Base-by-base conservation (phyloP, 2,113 vertebrate species). In the Xiphophorus couchianus region DNA sequence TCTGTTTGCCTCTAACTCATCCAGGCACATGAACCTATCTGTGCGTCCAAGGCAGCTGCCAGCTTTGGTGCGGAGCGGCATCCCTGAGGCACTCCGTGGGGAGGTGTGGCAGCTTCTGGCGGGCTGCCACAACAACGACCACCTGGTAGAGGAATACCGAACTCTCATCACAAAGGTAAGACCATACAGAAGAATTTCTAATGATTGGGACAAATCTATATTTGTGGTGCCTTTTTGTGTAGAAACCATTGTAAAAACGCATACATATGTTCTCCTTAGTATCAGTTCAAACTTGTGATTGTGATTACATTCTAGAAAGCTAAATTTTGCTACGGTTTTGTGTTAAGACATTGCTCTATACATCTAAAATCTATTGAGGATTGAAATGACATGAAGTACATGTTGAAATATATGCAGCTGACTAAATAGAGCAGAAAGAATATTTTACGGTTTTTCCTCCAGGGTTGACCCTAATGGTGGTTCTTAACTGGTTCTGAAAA, bases 31-130 rank as follows among this genome's bases (percentile, higher is more conserved):
- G 91, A 99, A 99, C 84, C 82, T 99, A 83, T 96, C 95, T 0
- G 97, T 99, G 78, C 95, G 98, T 70, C 98, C 98, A 4, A 96
- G 96, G 86, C 95, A 96, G 30, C 93, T 99, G 67, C 94, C 97
- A 0, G 92, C 97, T 0, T 76, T 99, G 89, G 98, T 99, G 83
- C 95, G 98, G 25, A 99, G 96, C 0, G 98, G 98, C 0, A 96
- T 99, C 35, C 98, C 98, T 0, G 98, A 99, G 88, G 98, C 98
- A 25, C 96, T 99, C 2, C 90, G 97, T 9, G 98, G 98, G 4
- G 97, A 99, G 85, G 98, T 99, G 79, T 99, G 98, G 98, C 98
- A 99, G 93, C 90, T 99, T 69, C 94, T 99, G 77, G 97, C 98
- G 0, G 98, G 98, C n/a, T 99, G 98, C 85, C 97, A 99, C 83